Evolutionary conservation across 1,140 invertebrate genomes (phyloP).

Genomic region (Calephelis virginiensis): DNA sequence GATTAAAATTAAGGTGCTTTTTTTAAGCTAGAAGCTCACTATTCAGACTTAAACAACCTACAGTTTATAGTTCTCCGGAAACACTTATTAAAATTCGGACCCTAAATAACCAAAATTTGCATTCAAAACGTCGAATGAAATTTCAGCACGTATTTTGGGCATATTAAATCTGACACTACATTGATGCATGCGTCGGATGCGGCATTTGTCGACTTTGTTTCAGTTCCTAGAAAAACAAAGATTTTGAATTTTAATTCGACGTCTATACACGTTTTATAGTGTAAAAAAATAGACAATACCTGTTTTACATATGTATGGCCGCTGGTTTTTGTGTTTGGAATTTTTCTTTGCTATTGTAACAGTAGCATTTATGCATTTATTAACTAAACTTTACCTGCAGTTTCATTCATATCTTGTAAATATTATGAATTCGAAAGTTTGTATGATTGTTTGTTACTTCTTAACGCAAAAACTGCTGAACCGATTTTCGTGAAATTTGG

Average conservation of each 20-base stretch:
- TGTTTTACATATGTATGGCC: conserved; percentile 1
- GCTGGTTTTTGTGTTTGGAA: neutral
- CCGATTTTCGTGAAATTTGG: too few species aligned
- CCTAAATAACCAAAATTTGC: neutral
- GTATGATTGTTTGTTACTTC: too few species aligned
- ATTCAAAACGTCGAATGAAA: neutral
- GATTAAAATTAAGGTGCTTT: too few species aligned
- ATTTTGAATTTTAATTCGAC: conserved; percentile 37
- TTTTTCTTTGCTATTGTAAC: conserved; percentile 5
- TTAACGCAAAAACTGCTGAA: too few species aligned
- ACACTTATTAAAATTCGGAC: too few species aligned
- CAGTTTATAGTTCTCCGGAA: too few species aligned
- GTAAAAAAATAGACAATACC: conserved; percentile 29
- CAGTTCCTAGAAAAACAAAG: conserved; percentile 36
- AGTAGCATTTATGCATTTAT: neutral
- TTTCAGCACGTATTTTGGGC: neutral
- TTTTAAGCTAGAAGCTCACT: too few species aligned
- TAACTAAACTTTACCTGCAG: neutral
- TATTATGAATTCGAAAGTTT: too few species aligned
- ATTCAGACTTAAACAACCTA: too few species aligned
- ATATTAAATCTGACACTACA: conserved; percentile 1
- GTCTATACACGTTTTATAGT: conserved; percentile 33
- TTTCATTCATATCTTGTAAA: neutral
- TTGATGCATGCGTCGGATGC: conserved; percentile 36
- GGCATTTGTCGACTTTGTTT: conserved; percentile 32